Conservation (phyloP, 2,113 vertebrate species). For the Lophius piscatorius region DNA sequence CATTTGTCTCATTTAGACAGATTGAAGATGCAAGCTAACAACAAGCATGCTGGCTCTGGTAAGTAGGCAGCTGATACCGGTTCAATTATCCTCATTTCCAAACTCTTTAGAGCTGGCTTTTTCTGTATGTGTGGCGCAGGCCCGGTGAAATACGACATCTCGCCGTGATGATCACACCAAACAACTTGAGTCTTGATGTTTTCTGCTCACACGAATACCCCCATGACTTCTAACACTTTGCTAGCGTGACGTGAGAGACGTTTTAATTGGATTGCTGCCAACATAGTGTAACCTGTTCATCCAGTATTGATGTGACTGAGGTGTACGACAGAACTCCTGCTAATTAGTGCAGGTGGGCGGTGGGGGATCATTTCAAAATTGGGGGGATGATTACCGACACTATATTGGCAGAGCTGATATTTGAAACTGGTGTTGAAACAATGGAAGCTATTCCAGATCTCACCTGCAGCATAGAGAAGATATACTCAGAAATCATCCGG, state of each 20-base stretch:
- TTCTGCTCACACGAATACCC: no score
- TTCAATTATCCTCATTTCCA: slow-evolving; percentile 30
- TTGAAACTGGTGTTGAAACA: not conserved
- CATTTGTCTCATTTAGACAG: slow-evolving; percentile 61
- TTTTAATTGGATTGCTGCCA: slow-evolving; percentile 2
- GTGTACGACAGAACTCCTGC: slow-evolving; percentile 5
- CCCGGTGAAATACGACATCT: no score
- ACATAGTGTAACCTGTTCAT: not conserved
- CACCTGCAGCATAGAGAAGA: not conserved
- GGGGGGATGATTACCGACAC: slow-evolving; percentile 14
- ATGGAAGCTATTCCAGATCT: not conserved
- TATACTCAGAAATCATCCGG: no score
- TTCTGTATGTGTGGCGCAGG: no score
- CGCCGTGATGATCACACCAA: no score
- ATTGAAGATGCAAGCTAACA: slow-evolving; percentile 40
- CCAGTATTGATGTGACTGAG: not conserved
- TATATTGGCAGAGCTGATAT: slow-evolving; percentile 18
- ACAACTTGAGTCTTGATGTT: no score
- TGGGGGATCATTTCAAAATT: slow-evolving; percentile 28
- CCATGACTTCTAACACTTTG: not conserved
- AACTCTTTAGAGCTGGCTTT: no score
- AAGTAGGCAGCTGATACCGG: slow-evolving; percentile 32
- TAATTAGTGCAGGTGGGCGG: slow-evolving; percentile 32
- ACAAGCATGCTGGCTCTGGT: slow-evolving; percentile 37
- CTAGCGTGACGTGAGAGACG: slow-evolving; percentile 5